Evolutionary conservation across 2,888 invertebrate genomes (phyloP), one percentile per base, ranked within the genome.

Genomic region (Oeneis ivallda): DNA sequence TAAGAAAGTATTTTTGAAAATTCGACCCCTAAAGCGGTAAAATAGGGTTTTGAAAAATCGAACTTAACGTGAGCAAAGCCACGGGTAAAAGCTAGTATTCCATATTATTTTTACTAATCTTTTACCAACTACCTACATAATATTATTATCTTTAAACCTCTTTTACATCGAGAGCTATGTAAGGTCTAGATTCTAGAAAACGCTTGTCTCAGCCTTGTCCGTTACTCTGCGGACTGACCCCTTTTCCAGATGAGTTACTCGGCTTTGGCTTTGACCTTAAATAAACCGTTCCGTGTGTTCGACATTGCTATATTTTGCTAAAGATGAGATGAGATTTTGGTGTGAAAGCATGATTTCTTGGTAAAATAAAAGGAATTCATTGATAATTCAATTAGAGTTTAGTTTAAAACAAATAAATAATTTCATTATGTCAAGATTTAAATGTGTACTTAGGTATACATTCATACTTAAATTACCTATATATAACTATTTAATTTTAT

Each of bases 111-210:
- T 4, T 41, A 41, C 41, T 0, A 41, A 13, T 41, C 2, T 41
- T 41, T 41, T 11, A 2, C 13, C 4, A 13, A 3, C 11, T 10
- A 41, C 13, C 4, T 41, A 41, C 2, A 26, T 4, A 26, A 26
- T 4, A 11, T 4, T 4, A 43, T n/a, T n/a, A 43, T 47, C 10
- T 17, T 17, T 9, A 2, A 47, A 17, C 15, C 15, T 47, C 17
- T 6, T 62, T 50, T 32, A 34, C 41, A 57, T 41, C 50, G 43
- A 15, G 63, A 56, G 59, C 49, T n/a, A 37, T 34, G 37, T n/a
- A 47, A 67, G 65, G 61, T 65, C 63, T 65, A 70, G 65, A 64
- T 57, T 65, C 63, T 65, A 70, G 65, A 64, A 67, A 69, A 64
- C 67, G 53, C 34, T 65, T 15, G 45, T 34, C 43, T 54, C 60